Conservation (phyloP, 2,797 vertebrate species). For the Sebastes umbrosus region DNA sequence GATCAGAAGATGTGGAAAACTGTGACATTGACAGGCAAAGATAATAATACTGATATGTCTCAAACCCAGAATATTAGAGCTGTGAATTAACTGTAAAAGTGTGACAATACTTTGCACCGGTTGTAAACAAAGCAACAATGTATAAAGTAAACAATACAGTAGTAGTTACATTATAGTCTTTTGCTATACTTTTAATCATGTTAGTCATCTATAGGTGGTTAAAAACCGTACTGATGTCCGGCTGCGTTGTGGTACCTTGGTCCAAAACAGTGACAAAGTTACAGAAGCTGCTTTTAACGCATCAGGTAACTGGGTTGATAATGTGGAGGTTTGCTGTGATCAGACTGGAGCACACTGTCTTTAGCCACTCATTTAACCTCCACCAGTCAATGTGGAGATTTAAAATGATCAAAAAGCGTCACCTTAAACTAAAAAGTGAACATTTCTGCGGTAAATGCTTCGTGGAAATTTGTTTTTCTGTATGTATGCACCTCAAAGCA, state of each 20-base stretch:
- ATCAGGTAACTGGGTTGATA: neutral
- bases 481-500: neutral
- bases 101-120: conserved; percentile 39
- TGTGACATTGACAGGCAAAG: neutral
- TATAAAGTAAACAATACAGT: conserved; percentile 80
- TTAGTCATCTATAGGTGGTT: conserved; percentile 68
- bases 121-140: conserved; percentile 71
- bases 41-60: conserved; percentile 56
- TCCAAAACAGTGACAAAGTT: neutral
- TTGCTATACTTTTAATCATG: conserved; percentile 73
- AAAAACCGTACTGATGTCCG: conserved; percentile 33
- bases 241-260: neutral
- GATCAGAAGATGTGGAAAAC: neutral
- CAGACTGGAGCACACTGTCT: conserved; percentile 15
- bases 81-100: conserved; percentile 30
- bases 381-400: neutral
- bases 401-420: neutral
- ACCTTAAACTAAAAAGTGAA: neutral
- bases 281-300: neutral
- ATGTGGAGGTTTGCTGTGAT: conserved; percentile 18
- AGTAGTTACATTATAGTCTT: conserved; percentile 75
- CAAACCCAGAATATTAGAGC: conserved; percentile 25
- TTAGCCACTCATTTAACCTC: neutral
- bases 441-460: neutral
- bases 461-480: neutral